Evolutionary conservation across 2,888 invertebrate genomes (phyloP), one percentile per base, ranked within the genome.

Genomic region (Itoplectis maculator): DNA sequence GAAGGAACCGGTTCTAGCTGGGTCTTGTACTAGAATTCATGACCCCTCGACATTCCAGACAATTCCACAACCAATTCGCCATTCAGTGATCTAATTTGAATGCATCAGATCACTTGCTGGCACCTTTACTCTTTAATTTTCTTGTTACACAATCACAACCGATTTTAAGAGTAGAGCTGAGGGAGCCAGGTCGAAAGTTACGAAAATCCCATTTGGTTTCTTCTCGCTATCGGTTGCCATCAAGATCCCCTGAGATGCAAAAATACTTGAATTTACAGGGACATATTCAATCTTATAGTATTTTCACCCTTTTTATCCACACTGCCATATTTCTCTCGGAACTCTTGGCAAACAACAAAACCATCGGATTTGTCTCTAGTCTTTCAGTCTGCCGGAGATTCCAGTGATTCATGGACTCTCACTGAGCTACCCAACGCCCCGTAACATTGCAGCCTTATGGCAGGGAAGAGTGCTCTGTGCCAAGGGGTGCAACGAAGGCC

Each of bases 391-490:
- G 84, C 70, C 82, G 73, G 78, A 77, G 84, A 72, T 72, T 76
- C 47, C 51, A 79, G 89, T 91, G 91, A 92, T 91, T 90, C 91
- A 91, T 90, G 89, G 82, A 84, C 86, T 87, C 88, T 88, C 87
- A 88, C 87, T 88, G 84, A 84, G 87, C 86, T 89, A 89, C 87
- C 89, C 90, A 92, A 92, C 91, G 87, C 88, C 87, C 91, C 90
- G 92, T 91, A 90, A 91, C 91, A 91, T 91, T 91, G 89, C 88
- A 84, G 87, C 89, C 89, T 90, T 89, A 91, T 88, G 89, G 88
- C 87, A 86, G 82, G 82, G 87, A 84, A 83, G 85, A 83, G 63
- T 86, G 81, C 81, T 86, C 76, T 77, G 84, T 84, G 85, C 82
- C 65, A 78, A 73, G 84, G 82, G 83, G 65, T 77, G 77, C 76